These are phyloP conservation scores for Phyllotreta cruciferae DNA, from an alignment of 2,888 invertebrate genomes.

Conservation along the genomic window DNA sequence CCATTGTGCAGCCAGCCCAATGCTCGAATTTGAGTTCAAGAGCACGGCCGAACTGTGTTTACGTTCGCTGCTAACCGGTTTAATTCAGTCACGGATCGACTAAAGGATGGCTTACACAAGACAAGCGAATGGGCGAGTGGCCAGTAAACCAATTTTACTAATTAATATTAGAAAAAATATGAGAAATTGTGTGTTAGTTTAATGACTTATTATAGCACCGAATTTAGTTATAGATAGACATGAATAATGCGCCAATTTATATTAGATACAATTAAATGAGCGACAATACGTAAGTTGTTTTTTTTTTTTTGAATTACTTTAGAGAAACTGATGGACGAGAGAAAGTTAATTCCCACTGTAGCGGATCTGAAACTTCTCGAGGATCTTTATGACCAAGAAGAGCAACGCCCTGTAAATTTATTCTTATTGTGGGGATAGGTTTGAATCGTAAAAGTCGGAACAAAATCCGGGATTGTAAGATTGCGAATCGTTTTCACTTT, in stretches of 20 bases:
- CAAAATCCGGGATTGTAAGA: constrained; percentile 26
- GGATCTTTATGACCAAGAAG: constrained; percentile 33
- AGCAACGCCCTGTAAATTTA: constrained; percentile 27
- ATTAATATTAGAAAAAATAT: no score
- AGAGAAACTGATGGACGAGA: constrained; percentile 35
- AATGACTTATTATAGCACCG: no score
- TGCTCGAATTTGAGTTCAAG: no score
- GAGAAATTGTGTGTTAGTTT: no score
- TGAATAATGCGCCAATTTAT: neutral
- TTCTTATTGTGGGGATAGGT: constrained; percentile 20
- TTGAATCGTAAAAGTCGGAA: constrained; percentile 22
- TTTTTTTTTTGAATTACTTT: constrained; percentile 41
- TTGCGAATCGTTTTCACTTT: neutral
- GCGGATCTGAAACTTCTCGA: constrained; percentile 34
- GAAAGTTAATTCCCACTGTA: constrained; percentile 39
- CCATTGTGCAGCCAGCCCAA: no score
- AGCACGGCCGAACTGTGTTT: no score
- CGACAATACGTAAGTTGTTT: constrained; percentile 28
- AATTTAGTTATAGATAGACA: no score
- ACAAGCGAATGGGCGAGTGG: no score
- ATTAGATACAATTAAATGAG: constrained; percentile 9
- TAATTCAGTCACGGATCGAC: no score
- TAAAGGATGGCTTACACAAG: no score
- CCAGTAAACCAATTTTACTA: no score
- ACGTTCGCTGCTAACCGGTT: no score